Conservation (phyloP, 2,797 vertebrate species). For the Gymnoscopelus braueri region DNA sequence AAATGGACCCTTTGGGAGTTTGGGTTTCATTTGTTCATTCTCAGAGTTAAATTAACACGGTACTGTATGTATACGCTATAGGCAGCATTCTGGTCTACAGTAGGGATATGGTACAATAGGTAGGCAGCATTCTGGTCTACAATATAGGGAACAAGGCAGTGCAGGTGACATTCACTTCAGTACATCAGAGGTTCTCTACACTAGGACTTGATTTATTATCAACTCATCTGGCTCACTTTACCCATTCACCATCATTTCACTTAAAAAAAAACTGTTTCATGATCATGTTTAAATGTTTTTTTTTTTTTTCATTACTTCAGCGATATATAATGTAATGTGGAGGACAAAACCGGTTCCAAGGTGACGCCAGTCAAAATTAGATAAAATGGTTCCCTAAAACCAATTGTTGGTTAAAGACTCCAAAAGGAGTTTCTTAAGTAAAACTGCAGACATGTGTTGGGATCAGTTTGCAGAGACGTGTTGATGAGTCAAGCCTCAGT, state of each 20-base stretch:
- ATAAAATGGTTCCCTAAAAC: not conserved
- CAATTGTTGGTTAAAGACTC: constrained; percentile 14
- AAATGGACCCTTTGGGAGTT: too few species aligned
- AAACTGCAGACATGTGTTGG: constrained; percentile 39
- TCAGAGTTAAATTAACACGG: not conserved
- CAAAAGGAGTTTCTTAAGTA: constrained; percentile 55
- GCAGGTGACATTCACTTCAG: constrained; percentile 70
- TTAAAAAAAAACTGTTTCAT: constrained; percentile 50
- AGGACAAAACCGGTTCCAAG: too few species aligned
- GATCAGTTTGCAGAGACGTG: constrained; percentile 22
- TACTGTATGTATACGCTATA: not conserved
- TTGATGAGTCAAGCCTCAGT: constrained; percentile 60
- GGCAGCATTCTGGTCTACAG: too few species aligned
- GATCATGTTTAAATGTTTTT: too few species aligned
- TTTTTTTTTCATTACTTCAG: too few species aligned
- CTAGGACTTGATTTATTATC: constrained; percentile 51
- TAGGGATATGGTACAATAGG: constrained; percentile 31
- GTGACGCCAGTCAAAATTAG: not conserved
- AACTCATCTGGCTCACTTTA: constrained; percentile 24
- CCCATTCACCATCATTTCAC: constrained; percentile 39
- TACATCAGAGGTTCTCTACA: constrained; percentile 58
- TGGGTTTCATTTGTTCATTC: not conserved
- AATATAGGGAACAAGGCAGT: constrained; percentile 56
- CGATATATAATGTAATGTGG: too few species aligned
- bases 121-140: constrained; percentile 46